Evolutionary conservation across 2,113 vertebrate species (phyloP), one percentile per base, ranked within the genome.

Genomic region (Syngnathus scovelli): DNA sequence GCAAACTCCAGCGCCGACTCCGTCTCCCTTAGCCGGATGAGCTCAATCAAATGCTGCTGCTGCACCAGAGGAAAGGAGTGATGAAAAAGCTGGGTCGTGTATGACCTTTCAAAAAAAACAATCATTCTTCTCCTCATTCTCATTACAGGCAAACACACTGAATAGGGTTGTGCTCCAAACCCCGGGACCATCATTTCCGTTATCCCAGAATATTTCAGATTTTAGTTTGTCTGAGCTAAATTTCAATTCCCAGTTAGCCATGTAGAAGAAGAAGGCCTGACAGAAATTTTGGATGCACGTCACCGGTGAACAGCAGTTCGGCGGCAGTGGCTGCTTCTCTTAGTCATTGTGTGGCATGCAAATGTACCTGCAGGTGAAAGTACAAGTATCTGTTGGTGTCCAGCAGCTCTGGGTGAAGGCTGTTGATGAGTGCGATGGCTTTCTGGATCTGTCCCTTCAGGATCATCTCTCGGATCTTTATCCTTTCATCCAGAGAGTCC

Each of bases 381-480:
- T 98, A 98, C 43, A 99, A 92, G 60, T 98, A 98, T 71, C 97
- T 93, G 82, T 98, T 98, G 73, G 95, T 98, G 88, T 99, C 96
- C 27, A 99, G 85, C 71, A 99, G 79, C 81, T 99, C 96, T 1
- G 97, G 97, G 55, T 99, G 97, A 11, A 99, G 91, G 79, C 95
- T 96, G 84, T 99, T 99, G 83, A 99, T 97, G 75, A 98, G 83
- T 0, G 95, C 94, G 16, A 99, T 98, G 48, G 96, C 96, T 88
- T 96, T 96, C 84, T 98, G 97, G 76, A 99, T 98, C 88, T 95
- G 95, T 43, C 97, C 96, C 85, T 98, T 98, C 69, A 99, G 83
- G 66, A 99, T 96, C 96, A 98, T 98, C 87, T 99, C 97, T 4
- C 96, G 90, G 37, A 99, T 99, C 81, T 96, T 98, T 93, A 99